A percentile compares a stretch with the other conserved stretches of the same genome.
phyloP scores from a whole-genome alignment of 2,888 invertebrate species.

The Thymelicus acteon region DNA sequence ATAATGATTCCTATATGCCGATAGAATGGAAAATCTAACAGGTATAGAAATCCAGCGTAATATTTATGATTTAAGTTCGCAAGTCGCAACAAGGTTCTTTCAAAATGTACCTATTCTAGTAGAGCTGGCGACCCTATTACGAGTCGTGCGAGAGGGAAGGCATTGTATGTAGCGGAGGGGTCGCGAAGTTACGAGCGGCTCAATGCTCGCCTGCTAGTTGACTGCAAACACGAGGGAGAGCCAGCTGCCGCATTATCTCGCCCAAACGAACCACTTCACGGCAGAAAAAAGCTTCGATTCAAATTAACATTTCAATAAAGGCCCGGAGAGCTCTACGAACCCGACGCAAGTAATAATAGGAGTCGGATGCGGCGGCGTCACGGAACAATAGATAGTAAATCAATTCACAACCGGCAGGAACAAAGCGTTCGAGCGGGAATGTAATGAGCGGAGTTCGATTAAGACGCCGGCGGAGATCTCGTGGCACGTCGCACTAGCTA shows the following conservation, averaged over 20 bases:
- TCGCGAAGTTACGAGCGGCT: constrained; percentile 59
- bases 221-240: constrained; percentile 65
- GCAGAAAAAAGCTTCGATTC: constrained; percentile 57
- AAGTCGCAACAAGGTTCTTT: constrained; percentile 25
- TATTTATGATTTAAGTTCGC: constrained; percentile 6
- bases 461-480: constrained; percentile 63
- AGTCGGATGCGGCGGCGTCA: constrained; percentile 46
- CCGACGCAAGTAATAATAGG: constrained; percentile 56
- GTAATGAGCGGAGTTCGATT: constrained; percentile 58
- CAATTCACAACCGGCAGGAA: constrained; percentile 67
- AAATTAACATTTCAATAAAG: constrained; percentile 68
- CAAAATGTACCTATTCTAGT: neutral
- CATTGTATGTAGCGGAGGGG: constrained; percentile 58
- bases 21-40: neutral
- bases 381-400: constrained; percentile 74
- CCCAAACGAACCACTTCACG: constrained; percentile 55
- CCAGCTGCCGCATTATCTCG: constrained; percentile 74
- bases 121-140: constrained; percentile 32
- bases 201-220: constrained; percentile 58
- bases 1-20: neutral
- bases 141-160: constrained; percentile 50
- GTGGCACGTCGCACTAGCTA: constrained; percentile 59
- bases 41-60: neutral
- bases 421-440: constrained; percentile 56
- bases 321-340: constrained; percentile 49